Percentiles rank a stretch among this genome's conserved stretches.
Evolutionary conservation across 2,888 invertebrate genomes (phyloP).

Genomic region (Lithosia quadra): DNA sequence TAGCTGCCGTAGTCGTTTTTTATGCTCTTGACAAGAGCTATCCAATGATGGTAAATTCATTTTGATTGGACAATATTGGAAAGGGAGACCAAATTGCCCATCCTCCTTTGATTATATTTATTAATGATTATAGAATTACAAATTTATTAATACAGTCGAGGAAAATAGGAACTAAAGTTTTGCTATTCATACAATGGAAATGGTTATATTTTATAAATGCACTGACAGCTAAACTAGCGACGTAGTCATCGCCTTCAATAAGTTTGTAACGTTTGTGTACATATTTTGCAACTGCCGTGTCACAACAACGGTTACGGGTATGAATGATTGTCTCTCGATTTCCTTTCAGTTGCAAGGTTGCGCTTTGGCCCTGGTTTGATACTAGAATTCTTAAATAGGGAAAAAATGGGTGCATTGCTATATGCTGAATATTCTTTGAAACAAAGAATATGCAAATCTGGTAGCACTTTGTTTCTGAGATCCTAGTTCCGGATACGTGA

Average conservation of each 20-base stretch:
- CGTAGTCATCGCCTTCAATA: background rate
- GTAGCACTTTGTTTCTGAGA: conserved; percentile 20
- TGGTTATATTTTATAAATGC: background rate
- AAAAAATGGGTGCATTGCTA: conserved; percentile 34
- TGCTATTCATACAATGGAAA: background rate
- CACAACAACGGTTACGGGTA: conserved; percentile 61
- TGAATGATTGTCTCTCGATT: conserved; percentile 67
- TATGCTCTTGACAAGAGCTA: too few relatives aligned
- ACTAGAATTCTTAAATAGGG: conserved; percentile 47
- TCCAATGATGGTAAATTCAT: too few relatives aligned
- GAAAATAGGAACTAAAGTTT: background rate
- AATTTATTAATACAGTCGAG: background rate
- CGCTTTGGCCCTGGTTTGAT: conserved; percentile 56
- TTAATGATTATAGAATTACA: conserved; percentile 48
- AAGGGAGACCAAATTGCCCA: too few relatives aligned
- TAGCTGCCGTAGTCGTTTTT: too few relatives aligned
- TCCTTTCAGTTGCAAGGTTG: conserved; percentile 72
- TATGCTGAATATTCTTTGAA: conserved; percentile 23
- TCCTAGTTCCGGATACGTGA: conserved; percentile 45
- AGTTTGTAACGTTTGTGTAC: conserved; percentile 29
- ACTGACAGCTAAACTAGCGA: conserved; percentile 2
- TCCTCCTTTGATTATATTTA: conserved; percentile 33
- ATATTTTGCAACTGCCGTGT: conserved; percentile 67
- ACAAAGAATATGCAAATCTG: conserved; percentile 35
- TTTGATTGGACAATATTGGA: too few relatives aligned